Conservation (phyloP, 2,888 invertebrate genomes). For the Abrostola triplasia region DNA sequence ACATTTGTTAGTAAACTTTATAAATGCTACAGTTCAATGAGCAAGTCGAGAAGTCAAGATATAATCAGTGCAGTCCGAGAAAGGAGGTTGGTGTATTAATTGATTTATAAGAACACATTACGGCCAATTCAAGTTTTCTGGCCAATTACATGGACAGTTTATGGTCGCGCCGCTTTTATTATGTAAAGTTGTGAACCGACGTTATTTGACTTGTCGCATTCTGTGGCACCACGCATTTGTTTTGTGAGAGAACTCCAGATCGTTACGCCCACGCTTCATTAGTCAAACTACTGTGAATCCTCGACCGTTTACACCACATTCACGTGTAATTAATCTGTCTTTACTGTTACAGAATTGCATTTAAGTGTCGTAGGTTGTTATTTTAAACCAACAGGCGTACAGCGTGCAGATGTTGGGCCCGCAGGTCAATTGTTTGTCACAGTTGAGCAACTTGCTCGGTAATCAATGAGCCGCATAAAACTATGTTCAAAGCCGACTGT, state of each 20-base stretch:
- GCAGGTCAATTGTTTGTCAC: slow-evolving; percentile 51
- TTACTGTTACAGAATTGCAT: slow-evolving; percentile 26
- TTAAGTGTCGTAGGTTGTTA: slow-evolving; percentile 34
- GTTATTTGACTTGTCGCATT: slow-evolving; percentile 65
- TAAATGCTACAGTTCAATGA: slow-evolving; percentile 65
- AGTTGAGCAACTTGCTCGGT: slow-evolving; percentile 46
- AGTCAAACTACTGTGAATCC: slow-evolving; percentile 47
- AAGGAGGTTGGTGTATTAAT: slow-evolving; percentile 73
- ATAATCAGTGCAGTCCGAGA: slow-evolving; percentile 71
- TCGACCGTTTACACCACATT: slow-evolving; percentile 39
- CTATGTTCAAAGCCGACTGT: slow-evolving; percentile 62
- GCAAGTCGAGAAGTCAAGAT: slow-evolving; percentile 63
- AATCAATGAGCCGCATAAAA: slow-evolving; percentile 50
- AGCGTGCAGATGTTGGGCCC: slow-evolving; percentile 28
- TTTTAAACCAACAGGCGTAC: slow-evolving; percentile 28
- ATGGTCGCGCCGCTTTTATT: slow-evolving; percentile 63
- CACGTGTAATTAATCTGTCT: slow-evolving; percentile 44
- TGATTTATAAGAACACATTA: slow-evolving; percentile 81
- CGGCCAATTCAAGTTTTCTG: slow-evolving; percentile 77
- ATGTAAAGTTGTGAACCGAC: slow-evolving; percentile 59
- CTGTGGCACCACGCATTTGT: slow-evolving; percentile 62
- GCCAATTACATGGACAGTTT: slow-evolving; percentile 69
- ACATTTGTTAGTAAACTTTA: slow-evolving; percentile 64
- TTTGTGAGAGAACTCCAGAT: slow-evolving; percentile 46
- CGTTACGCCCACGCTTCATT: slow-evolving; percentile 56